Evolutionary conservation across 2,113 vertebrate species (phyloP).

Genomic region (Psephotus haematonotus): DNA sequence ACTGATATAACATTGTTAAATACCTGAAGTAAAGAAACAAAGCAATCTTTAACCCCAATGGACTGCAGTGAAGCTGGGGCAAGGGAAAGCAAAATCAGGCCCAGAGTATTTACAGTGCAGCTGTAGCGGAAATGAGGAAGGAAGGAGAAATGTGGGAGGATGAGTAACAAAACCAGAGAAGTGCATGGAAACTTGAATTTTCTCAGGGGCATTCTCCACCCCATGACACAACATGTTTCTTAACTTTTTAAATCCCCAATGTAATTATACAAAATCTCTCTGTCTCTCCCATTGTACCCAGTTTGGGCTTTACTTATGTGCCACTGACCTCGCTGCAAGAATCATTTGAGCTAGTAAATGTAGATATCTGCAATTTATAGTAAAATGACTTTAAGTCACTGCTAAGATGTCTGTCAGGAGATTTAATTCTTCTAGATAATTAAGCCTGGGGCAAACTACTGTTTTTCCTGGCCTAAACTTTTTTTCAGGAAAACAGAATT

Average conservation of each 20-base stretch:
- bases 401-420: background rate
- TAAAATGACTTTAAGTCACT: background rate
- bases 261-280: background rate
- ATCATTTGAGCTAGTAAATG: background rate
- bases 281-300: background rate
- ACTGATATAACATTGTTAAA: background rate
- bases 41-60: background rate
- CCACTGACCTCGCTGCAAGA: background rate
- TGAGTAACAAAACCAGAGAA: constrained; percentile 23
- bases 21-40: background rate
- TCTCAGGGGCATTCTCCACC: constrained; percentile 4
- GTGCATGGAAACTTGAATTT: constrained; percentile 2
- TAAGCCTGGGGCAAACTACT: background rate
- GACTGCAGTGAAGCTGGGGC: background rate
- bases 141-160: constrained; percentile 31
- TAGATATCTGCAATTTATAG: background rate
- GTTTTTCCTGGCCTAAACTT: background rate
- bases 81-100: background rate
- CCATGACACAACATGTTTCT: background rate
- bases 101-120: background rate
- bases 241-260: background rate
- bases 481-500: background rate
- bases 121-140: constrained; percentile 20
- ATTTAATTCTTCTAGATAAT: background rate
- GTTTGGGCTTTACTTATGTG: background rate